Conservation (phyloP, 2,113 vertebrate species). For the Oncorhynchus clarkii region DNA sequence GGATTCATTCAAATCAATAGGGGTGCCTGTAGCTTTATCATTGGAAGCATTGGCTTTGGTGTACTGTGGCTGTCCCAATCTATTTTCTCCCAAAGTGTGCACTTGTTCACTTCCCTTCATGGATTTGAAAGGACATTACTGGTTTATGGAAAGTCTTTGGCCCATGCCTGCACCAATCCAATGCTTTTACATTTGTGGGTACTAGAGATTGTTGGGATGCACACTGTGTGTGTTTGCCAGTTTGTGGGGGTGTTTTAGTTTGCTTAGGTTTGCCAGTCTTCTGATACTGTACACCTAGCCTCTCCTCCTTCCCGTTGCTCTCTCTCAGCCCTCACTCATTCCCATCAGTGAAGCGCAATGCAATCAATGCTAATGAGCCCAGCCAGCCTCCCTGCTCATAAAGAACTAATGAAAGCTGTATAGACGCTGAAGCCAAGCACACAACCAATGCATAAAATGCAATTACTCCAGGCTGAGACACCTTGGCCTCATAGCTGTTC, state of each 20-base stretch:
- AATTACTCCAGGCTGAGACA: slow-evolving; percentile 24
- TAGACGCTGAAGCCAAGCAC: slow-evolving; percentile 20
- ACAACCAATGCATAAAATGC: background rate
- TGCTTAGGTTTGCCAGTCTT: background rate
- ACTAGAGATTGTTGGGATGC: too few species aligned
- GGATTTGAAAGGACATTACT: too few species aligned
- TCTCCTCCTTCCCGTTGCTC: background rate
- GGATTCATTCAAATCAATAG: too few species aligned
- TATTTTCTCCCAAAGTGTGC: too few species aligned
- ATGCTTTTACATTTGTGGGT: too few species aligned
- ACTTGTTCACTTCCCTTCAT: too few species aligned
- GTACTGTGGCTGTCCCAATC: too few species aligned
- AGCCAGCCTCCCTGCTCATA: slow-evolving; percentile 53
- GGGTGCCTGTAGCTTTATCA: too few species aligned
- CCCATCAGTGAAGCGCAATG: slow-evolving; percentile 27
- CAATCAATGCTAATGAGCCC: slow-evolving; percentile 61
- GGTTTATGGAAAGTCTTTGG: too few species aligned
- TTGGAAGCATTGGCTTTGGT: too few species aligned
- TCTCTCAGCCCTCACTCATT: background rate
- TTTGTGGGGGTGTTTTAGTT: too few species aligned
- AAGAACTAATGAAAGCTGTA: slow-evolving; percentile 51
- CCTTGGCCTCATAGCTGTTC: slow-evolving; percentile 12
- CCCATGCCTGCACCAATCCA: too few species aligned
- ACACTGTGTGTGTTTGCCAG: background rate
- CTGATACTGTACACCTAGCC: background rate